These are phyloP conservation scores for Xiphophorus maculatus DNA, from an alignment of 2,113 vertebrate genomes.

Conservation along the genomic window DNA sequence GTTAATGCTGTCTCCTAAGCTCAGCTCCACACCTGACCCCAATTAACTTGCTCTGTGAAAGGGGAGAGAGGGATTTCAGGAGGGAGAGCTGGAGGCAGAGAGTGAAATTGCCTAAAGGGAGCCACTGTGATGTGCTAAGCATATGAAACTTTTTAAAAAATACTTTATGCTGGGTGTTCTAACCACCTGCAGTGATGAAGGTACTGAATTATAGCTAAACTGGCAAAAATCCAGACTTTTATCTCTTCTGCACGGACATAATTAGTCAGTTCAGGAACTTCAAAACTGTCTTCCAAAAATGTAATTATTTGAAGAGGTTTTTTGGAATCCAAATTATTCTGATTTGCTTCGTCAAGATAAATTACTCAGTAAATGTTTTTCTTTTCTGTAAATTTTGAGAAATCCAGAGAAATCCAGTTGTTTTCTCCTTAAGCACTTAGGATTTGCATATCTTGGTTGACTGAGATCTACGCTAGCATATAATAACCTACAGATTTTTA, in stretches of 20 bases:
- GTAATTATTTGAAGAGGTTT: not conserved
- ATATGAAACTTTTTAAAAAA: not conserved
- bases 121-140: constrained; percentile 21
- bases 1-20: constrained; percentile 47
- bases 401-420: too few species aligned
- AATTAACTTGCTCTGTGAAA: constrained; percentile 61
- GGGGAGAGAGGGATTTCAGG: constrained; percentile 22
- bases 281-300: not conserved
- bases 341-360: not conserved
- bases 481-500: too few species aligned
- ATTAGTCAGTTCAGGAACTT: constrained; percentile 17
- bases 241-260: constrained; percentile 31
- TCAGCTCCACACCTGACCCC: constrained; percentile 46
- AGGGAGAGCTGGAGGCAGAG: constrained; percentile 10
- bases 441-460: too few species aligned
- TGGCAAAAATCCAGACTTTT: constrained; percentile 25
- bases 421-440: too few species aligned
- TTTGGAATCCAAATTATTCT: not conserved
- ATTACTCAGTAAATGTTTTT: not conserved
- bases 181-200: constrained; percentile 37
- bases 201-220: constrained; percentile 56
- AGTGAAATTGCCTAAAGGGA: constrained; percentile 18
- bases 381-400: not conserved
- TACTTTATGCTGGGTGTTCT: constrained; percentile 9
- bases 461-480: too few species aligned